Evolutionary conservation across 2,113 vertebrate species (phyloP).

Genomic region (Mustela nigripes): DNA sequence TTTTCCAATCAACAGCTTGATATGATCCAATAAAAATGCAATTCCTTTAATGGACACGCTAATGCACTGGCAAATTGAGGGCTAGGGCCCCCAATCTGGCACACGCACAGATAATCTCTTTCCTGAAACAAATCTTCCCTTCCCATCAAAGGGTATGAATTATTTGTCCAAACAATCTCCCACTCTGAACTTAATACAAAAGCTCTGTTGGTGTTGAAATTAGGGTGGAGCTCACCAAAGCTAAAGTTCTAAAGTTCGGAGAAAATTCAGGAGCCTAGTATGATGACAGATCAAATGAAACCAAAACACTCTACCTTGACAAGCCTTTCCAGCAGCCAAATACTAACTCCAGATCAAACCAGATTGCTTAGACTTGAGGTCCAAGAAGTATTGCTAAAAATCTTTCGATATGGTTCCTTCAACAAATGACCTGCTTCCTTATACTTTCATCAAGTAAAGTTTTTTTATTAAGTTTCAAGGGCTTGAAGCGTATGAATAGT

Average conservation of each 20-base stretch:
- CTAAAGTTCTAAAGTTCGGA: slow-evolving; percentile 18
- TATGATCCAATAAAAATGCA: slow-evolving; percentile 57
- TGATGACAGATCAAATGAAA: slow-evolving; percentile 71
- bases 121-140: slow-evolving; percentile 66
- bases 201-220: slow-evolving; percentile 62
- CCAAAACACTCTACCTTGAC: slow-evolving; percentile 55
- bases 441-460: background rate
- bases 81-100: background rate
- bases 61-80: slow-evolving; percentile 56
- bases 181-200: slow-evolving; percentile 65
- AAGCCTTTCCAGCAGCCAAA: slow-evolving; percentile 52
- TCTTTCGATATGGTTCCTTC: background rate
- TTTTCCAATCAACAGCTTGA: slow-evolving; percentile 68
- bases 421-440: background rate
- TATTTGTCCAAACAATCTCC: slow-evolving; percentile 74
- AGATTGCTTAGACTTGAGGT: slow-evolving; percentile 9
- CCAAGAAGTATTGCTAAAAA: background rate
- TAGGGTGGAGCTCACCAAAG: slow-evolving; percentile 38
- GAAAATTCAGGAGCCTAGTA: background rate
- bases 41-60: slow-evolving; percentile 70
- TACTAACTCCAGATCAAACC: background rate
- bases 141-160: slow-evolving; percentile 71
- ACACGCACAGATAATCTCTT: background rate
- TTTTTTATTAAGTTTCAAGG: background rate
- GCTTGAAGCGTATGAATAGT: background rate